Evolutionary conservation across 1,140 invertebrate genomes (phyloP).

Genomic region (Euborellia annulipes): DNA sequence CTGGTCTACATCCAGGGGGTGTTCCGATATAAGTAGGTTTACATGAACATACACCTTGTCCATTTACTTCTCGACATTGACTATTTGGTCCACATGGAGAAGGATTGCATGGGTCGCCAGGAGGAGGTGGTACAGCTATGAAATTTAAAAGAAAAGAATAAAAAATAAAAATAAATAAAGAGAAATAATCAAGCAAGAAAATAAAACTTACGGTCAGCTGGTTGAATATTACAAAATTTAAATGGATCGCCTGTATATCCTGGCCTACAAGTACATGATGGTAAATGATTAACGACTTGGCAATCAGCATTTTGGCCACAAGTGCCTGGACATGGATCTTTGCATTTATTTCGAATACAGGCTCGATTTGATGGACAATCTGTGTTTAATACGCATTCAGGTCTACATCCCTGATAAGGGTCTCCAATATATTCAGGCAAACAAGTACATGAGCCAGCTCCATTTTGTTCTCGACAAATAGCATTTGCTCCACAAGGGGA

Average conservation of each 20-base stretch:
- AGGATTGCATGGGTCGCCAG: conserved; percentile 40
- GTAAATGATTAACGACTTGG: conserved; percentile 31
- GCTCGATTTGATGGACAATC: conserved; percentile 38
- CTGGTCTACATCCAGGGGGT: conserved; percentile 43
- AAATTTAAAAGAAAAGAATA: neutral
- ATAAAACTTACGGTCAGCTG: conserved; percentile 4
- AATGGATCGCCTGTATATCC: conserved; percentile 43
- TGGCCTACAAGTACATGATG: conserved; percentile 36
- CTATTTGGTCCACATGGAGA: conserved; percentile 59
- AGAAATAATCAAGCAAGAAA: neutral
- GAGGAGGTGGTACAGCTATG: conserved; percentile 17
- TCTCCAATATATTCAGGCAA: conserved; percentile 47
- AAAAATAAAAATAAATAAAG: neutral
- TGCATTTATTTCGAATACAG: conserved; percentile 34
- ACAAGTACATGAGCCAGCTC: conserved; percentile 47
- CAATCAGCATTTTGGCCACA: conserved; percentile 38
- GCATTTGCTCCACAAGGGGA: conserved; percentile 58
- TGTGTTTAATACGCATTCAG: conserved; percentile 44
- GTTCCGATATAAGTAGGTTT: conserved; percentile 39
- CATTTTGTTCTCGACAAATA: conserved; percentile 44
- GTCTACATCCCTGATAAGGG: conserved; percentile 34
- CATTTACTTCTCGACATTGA: conserved; percentile 37
- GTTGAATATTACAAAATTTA: conserved; percentile 24
- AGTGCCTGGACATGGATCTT: conserved; percentile 35
- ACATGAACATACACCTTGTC: conserved; percentile 44